Conservation (phyloP, 2,797 vertebrate species). For the Geotria australis region DNA sequence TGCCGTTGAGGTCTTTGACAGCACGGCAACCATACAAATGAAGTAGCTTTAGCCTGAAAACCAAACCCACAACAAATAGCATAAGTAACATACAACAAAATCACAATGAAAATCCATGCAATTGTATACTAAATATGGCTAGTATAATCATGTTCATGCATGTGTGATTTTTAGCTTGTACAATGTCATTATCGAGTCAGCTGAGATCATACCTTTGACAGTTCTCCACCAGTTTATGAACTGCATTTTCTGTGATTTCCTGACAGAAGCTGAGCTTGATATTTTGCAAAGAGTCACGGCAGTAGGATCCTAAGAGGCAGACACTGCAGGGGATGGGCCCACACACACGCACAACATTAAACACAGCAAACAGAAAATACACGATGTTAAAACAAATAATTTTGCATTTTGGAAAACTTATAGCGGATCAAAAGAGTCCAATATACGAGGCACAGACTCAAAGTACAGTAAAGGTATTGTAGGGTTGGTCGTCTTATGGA, state of each 20-base stretch:
- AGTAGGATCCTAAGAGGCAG: constrained; percentile 11
- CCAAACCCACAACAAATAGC: neutral
- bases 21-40: constrained; percentile 7
- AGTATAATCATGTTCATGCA: too few species aligned
- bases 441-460: too few species aligned
- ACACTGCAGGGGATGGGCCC: constrained; percentile 4
- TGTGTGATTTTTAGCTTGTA: too few species aligned
- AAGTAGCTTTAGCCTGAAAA: constrained; percentile 7
- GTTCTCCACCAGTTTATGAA: constrained; percentile 9
- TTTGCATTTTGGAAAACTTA: too few species aligned
- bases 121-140: too few species aligned
- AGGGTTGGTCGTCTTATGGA: too few species aligned
- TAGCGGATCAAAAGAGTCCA: too few species aligned
- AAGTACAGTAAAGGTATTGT: too few species aligned
- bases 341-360: too few species aligned
- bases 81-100: neutral
- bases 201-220: constrained; percentile 6
- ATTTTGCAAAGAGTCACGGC: constrained; percentile 7
- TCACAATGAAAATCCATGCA: neutral
- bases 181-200: too few species aligned
- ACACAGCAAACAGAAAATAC: too few species aligned
- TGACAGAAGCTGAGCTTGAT: constrained; percentile 18
- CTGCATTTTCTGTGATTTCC: constrained; percentile 6
- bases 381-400: too few species aligned
- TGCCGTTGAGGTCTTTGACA: constrained; percentile 3